A percentile compares a stretch with the other conserved stretches of the same genome.
phyloP scores from a whole-genome alignment of 2,797 vertebrate species.

The Sebastes itinus region DNA sequence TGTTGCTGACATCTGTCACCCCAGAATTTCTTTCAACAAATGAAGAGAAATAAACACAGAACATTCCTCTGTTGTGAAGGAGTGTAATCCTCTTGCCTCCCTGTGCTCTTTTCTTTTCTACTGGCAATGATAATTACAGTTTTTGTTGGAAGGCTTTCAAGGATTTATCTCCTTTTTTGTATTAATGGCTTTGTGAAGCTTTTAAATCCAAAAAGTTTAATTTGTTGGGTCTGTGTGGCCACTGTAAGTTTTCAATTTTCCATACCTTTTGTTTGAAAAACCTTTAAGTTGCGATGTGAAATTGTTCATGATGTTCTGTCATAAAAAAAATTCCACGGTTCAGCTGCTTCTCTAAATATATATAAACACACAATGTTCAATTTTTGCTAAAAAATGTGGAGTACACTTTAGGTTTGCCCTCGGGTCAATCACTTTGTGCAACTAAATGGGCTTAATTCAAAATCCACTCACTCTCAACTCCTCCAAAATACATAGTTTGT shows the following conservation, averaged over 20 bases:
- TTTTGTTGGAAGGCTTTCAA: conserved; percentile 86
- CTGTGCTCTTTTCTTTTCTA: conserved; percentile 83
- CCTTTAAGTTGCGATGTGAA: conserved; percentile 71
- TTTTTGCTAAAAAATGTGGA: conserved; percentile 13
- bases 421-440: conserved; percentile 40
- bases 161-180: conserved; percentile 84
- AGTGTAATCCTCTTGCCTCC: conserved; percentile 84
- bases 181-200: conserved; percentile 85
- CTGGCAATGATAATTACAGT: conserved; percentile 85
- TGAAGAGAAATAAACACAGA: conserved; percentile 84
- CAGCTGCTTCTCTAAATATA: conserved; percentile 13
- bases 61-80: conserved; percentile 81
- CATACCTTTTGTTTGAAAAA: conserved; percentile 79
- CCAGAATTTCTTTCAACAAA: conserved; percentile 81
- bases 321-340: conserved; percentile 26
- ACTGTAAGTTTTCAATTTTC: conserved; percentile 83
- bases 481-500: conserved; percentile 21
- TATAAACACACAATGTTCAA: conserved; percentile 11
- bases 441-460: conserved; percentile 34
- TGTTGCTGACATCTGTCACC: conserved; percentile 85
- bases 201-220: conserved; percentile 86
- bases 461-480: conserved; percentile 19
- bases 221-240: conserved; percentile 78
- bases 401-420: conserved; percentile 24
- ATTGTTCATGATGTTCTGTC: conserved; percentile 54